Evolutionary conservation across 2,113 vertebrate species (phyloP), one percentile per base, ranked within the genome.

Genomic region (Toxotes chatareus): DNA sequence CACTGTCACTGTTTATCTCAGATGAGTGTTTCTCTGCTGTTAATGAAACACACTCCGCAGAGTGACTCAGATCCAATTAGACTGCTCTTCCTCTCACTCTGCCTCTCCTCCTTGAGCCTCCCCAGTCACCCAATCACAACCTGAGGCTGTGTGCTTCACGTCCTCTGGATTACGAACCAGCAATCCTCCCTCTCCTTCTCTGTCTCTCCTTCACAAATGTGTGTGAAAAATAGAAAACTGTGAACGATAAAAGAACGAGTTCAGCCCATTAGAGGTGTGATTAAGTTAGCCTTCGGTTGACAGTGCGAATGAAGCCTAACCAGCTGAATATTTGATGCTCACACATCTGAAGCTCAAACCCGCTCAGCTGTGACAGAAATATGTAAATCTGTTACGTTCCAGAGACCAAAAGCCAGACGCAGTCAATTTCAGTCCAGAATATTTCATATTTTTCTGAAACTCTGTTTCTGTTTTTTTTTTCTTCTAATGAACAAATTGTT

Each of bases 31-130:
- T 79, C 66, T 88, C 79, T 91, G 78, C 80, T 83, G 74, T 70
- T 19, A 21, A 75, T 60, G 55, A 85, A 80, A 76, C 76, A 71
- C 76, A 88, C 79, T 72, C 75, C 62, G 44, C 60, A 77, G 67
- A 73, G 76, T 21, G 78, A 59, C 65, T 82, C 73, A 14, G 71
- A 83, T 65, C 88, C 89, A 86, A 83, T 91, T 89, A 88, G 70
- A 64, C 51, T 47, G 46, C 59, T 79, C 59, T 64, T 51, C 56
- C 31, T 53, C 67, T 68, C 67, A 47, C 66, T 64, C 34, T 57
- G 17, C 40, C 36, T 76, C 73, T 62, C 13, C 23, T 74, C 60
- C 36, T 59, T 9, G 21, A 79, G 61, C 51, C 63, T 71, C 12
- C 47, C 55, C 65, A 49, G 72, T 82, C 75, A 76, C 76, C 63